Evolutionary conservation across 2,888 invertebrate species (phyloP), one percentile per base, ranked within the genome.

Genomic region (Mesorhabditis spiculigera): DNA sequence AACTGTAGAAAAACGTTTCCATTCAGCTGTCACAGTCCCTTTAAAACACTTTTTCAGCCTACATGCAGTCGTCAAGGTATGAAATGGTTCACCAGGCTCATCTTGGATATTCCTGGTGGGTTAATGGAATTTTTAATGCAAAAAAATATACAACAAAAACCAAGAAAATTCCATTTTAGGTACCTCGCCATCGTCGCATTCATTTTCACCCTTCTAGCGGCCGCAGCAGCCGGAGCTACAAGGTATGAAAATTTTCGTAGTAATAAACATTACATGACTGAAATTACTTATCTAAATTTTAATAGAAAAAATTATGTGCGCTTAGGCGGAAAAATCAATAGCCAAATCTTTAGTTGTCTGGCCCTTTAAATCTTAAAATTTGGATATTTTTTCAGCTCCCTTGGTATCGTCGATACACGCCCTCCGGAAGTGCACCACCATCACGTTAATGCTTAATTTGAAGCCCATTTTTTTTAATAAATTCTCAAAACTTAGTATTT

Each of bases 31-130:
- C 28, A 28, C 28, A 28, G 28, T 28, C 28, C 28, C 28, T 28
- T 28, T 3, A 42, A 63, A 4, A 43, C 16, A 45, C 42, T 5
- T 10, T 71, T 76, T 41, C 72, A 79, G 79, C 74, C 1, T 78
- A 78, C 61, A 72, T 80, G 65, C 72, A 73, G 67, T 76, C 78
- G 4, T 73, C 72, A 3, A 73, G 75, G 13, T 77, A 72, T 63
- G 78, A 80, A 64, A 71, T 80, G 43, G 66, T 77, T 10, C 78
- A 76, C 0, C 75, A 80, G 61, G 77, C 76, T 43, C 70, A 73
- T 50, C 75, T 78, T 41, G 80, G 80, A 8, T 80, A 80, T 66
- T 75, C 76, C 6, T 79, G 76, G 58, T 79, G 77, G 76, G 58
- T 13, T 68, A 16, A 8, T n/a, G 2, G 28, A 28, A 28, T 28